These are phyloP conservation scores for Scaptomyza tumidula DNA, from an alignment of 2,888 invertebrate genomes.

Conservation along the genomic window DNA sequence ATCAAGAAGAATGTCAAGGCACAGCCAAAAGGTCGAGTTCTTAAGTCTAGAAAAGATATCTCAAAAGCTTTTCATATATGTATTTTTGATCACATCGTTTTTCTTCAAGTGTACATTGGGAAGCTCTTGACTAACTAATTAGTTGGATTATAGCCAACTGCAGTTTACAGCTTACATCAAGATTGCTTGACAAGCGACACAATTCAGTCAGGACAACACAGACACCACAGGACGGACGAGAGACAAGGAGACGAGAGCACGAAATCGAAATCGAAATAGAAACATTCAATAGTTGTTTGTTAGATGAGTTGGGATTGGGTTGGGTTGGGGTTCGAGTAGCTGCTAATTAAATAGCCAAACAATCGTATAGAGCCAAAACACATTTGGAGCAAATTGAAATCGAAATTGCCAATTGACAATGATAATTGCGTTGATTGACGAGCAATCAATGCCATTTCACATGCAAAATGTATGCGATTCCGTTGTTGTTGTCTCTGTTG, in stretches of 20 bases:
- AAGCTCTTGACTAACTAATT: conserved; percentile 40
- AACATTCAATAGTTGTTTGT: conserved; percentile 38
- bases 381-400: conserved; percentile 15
- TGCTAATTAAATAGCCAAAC: conserved; percentile 40
- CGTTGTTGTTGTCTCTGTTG: not conserved
- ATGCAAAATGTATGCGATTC: conserved; percentile 38
- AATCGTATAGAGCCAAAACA: conserved; percentile 1
- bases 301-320: not conserved
- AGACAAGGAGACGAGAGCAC: conserved; percentile 20
- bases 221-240: conserved; percentile 5
- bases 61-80: too few species aligned
- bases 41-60: too few species aligned
- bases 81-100: too few species aligned
- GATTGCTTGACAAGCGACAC: conserved; percentile 2
- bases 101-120: conserved; percentile 8
- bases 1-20: conserved; percentile 41
- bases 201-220: conserved; percentile 9
- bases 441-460: conserved; percentile 51
- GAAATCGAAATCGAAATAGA: not conserved
- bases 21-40: conserved; percentile 7
- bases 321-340: not conserved
- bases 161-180: conserved; percentile 27
- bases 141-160: conserved; percentile 55
- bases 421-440: conserved; percentile 49
- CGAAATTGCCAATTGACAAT: conserved; percentile 40